Percentiles rank a stretch among this genome's conserved stretches.
Evolutionary conservation across 2,113 vertebrate species (phyloP).

Genomic region (Dascyllus trimaculatus): DNA sequence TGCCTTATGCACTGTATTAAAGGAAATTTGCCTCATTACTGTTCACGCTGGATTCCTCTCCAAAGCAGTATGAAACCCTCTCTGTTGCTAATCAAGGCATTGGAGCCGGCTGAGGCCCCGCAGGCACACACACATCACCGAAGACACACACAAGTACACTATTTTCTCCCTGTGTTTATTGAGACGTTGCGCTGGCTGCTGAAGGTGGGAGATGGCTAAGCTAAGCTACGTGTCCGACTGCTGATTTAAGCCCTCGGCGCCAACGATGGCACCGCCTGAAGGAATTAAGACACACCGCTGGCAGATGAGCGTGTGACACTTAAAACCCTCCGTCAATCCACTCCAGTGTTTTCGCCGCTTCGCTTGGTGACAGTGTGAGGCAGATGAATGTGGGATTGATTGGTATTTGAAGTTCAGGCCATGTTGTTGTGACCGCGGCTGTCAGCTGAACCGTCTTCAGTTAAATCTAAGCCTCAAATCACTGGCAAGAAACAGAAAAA

Average conservation of each 20-base stretch:
- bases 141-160: conserved; percentile 17
- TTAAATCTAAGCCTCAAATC: conserved; percentile 41
- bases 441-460: conserved; percentile 43
- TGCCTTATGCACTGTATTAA: conserved; percentile 44
- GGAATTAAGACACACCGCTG: conserved; percentile 13
- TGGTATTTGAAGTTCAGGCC: conserved; percentile 10
- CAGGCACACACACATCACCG: conserved; percentile 9
- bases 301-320: conserved; percentile 35
- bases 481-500: conserved; percentile 11
- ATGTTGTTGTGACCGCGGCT: conserved; percentile 14
- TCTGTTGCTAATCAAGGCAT: conserved; percentile 34
- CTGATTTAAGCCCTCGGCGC: conserved; percentile 22
- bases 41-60: conserved; percentile 34
- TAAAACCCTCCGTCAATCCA: conserved; percentile 43
- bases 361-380: conserved; percentile 8
- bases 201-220: neutral
- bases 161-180: conserved; percentile 16
- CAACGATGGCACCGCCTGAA: neutral
- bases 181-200: conserved; percentile 33
- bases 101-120: conserved; percentile 16
- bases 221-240: conserved; percentile 15
- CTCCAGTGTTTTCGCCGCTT: conserved; percentile 12
- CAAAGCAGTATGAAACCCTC: conserved; percentile 29
- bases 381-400: conserved; percentile 35
- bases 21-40: conserved; percentile 50